These are phyloP conservation scores for Willowsia nigromaculata DNA, from an alignment of 2,888 invertebrate genomes.

Conservation along the genomic window DNA sequence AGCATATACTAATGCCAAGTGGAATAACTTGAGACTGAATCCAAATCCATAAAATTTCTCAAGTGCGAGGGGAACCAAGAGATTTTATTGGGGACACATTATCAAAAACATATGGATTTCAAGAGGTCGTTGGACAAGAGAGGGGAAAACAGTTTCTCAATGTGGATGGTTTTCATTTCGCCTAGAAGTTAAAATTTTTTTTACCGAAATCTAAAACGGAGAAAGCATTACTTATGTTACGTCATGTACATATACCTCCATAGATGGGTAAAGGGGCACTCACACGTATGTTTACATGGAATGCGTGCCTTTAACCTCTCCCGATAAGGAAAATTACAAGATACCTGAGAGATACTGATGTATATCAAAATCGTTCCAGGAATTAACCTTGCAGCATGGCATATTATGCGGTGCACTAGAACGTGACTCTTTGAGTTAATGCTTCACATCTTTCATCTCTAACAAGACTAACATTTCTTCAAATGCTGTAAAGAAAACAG, in stretches of 20 bases:
- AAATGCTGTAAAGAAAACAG: not conserved
- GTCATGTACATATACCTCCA: too few species aligned
- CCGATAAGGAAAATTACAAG: not conserved
- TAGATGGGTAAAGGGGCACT: not conserved
- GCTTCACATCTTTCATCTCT: slow-evolving; percentile 21
- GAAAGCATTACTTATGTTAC: not conserved
- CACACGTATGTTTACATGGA: not conserved
- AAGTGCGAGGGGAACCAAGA: not conserved
- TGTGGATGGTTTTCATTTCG: not conserved
- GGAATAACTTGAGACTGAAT: not conserved
- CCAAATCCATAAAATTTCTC: not conserved
- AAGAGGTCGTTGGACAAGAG: not conserved
- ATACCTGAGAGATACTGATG: not conserved
- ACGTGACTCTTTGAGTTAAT: slow-evolving; percentile 24
- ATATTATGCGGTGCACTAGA: not conserved
- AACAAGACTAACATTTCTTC: not conserved
- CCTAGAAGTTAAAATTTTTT: slow-evolving; percentile 16
- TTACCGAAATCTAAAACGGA: not conserved
- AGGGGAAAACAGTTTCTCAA: not conserved
- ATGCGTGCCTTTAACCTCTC: not conserved
- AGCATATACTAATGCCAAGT: not conserved
- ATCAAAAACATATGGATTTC: not conserved
- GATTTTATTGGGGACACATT: not conserved
- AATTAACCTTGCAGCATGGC: slow-evolving; percentile 29
- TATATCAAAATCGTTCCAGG: not conserved